These are phyloP conservation scores for Carassius carassius DNA, from an alignment of 2,113 vertebrate genomes.

Conservation along the genomic window DNA sequence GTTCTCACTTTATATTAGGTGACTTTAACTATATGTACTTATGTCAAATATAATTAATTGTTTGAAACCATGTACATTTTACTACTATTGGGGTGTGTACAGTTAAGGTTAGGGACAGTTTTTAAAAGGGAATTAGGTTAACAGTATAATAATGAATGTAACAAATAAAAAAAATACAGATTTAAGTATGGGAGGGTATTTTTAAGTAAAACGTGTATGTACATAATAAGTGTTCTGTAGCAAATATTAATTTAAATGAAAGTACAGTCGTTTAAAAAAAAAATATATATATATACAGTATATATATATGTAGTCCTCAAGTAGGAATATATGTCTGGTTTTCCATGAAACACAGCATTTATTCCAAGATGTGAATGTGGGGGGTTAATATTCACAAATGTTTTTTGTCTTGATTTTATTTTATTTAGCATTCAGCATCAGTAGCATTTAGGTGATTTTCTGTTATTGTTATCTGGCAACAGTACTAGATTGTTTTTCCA, in stretches of 20 bases:
- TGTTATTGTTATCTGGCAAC: neutral
- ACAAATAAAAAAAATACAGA: too few relatives aligned
- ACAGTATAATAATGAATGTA: too few relatives aligned
- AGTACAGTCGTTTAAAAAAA: neutral
- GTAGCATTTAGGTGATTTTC: slow-evolving; percentile 3
- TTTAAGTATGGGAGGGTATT: too few relatives aligned
- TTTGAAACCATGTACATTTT: too few relatives aligned
- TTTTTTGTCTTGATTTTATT: neutral
- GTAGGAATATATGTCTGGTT: neutral
- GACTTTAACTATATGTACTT: too few relatives aligned
- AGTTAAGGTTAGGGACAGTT: too few relatives aligned
- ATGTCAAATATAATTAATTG: too few relatives aligned
- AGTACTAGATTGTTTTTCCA: neutral
- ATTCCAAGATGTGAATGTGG: neutral
- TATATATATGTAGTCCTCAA: neutral
- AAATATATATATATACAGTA: too few relatives aligned
- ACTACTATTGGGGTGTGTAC: too few relatives aligned
- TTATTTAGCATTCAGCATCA: neutral
- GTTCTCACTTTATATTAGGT: too few relatives aligned
- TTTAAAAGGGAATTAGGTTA: too few relatives aligned
- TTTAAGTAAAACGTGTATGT: neutral
- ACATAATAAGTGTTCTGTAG: neutral
- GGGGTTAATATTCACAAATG: neutral
- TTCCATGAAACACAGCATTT: neutral
- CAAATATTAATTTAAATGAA: neutral